phyloP scores from a whole-genome alignment of 2,888 invertebrate species.

The Ashinkailepas kermadecensis region DNA sequence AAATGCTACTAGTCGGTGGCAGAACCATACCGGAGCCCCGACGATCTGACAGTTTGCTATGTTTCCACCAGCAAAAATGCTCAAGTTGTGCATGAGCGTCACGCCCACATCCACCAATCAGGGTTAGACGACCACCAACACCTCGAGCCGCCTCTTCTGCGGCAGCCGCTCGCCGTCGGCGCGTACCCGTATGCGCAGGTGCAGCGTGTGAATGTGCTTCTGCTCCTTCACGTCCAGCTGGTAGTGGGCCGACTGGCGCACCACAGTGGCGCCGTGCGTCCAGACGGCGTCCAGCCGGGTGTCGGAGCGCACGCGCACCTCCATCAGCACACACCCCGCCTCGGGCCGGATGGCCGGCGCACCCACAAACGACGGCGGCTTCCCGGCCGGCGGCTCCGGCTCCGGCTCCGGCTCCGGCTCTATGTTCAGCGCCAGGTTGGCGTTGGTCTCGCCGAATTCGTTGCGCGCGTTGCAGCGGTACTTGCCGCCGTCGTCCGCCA shows the following conservation, averaged over 20 bases:
- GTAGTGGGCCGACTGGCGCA: constrained; percentile 29
- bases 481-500: constrained; percentile 89
- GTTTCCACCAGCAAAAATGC: no score
- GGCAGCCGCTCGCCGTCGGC: not conserved
- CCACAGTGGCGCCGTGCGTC: constrained; percentile 53
- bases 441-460: constrained; percentile 89
- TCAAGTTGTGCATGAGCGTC: no score
- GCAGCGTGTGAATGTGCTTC: constrained; percentile 32
- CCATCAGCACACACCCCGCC: constrained; percentile 75
- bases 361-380: constrained; percentile 80
- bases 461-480: constrained; percentile 98
- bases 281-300: constrained; percentile 47
- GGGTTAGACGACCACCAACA: not conserved
- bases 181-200: constrained; percentile 34
- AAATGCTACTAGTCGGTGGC: no score
- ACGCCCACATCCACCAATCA: no score
- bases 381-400: constrained; percentile 55
- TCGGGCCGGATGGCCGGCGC: constrained; percentile 51
- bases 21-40: no score
- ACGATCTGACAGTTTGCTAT: no score
- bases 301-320: constrained; percentile 61
- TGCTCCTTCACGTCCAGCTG: constrained; percentile 31
- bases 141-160: not conserved
- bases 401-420: constrained; percentile 54
- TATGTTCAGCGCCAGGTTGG: constrained; percentile 93